These are phyloP conservation scores for Hemibagrus guttatus DNA, from an alignment of 2,797 vertebrate species.

Conservation along the genomic window DNA sequence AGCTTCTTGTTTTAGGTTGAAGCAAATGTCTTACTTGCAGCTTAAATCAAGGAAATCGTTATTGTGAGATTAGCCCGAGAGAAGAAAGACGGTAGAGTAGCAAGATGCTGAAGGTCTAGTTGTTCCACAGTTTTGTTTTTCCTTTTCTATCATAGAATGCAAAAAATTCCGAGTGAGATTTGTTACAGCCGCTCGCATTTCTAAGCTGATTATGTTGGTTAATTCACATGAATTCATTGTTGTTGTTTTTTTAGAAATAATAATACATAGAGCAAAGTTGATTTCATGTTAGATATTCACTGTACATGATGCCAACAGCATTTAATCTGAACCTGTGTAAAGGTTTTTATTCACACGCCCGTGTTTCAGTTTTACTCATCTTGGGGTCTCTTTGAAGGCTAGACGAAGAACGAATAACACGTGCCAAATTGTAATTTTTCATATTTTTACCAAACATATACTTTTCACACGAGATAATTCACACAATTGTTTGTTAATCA, in stretches of 20 bases:
- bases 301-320: not conserved
- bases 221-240: not conserved
- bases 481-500: not conserved
- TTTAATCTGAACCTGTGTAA: not conserved
- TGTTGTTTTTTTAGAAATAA: not conserved
- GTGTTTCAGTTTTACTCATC: not conserved
- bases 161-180: not conserved
- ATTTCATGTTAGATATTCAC: not conserved
- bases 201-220: not conserved
- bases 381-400: not conserved
- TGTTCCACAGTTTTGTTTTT: conserved; percentile 1
- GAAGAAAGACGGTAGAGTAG: not conserved
- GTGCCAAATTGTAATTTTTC: not conserved
- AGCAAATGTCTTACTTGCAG: not conserved
- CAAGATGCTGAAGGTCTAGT: not conserved
- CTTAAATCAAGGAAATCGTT: not conserved
- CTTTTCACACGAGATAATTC: not conserved
- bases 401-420: not conserved
- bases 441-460: not conserved
- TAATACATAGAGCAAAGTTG: conserved; percentile 1
- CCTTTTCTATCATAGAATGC: not conserved
- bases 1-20: not conserved
- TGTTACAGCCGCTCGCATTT: conserved; percentile 16
- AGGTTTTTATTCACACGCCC: not conserved
- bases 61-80: not conserved